Percentiles rank a stretch among this genome's conserved stretches.
These are phyloP conservation scores for Macroglossus sobrinus DNA, from an alignment of 2,113 vertebrate genomes.

Conservation along the genomic window DNA sequence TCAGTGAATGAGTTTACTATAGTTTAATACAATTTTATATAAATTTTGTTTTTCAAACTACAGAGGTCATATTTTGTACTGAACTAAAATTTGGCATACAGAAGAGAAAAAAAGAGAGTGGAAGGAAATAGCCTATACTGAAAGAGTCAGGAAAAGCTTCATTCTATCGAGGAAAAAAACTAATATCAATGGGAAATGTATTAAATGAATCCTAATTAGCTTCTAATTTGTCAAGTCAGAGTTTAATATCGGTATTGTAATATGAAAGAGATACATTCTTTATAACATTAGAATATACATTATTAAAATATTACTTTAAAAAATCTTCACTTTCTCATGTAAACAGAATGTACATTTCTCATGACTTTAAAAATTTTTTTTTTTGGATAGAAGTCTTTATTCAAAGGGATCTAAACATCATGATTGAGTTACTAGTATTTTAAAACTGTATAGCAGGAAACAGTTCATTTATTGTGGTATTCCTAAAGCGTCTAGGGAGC, in stretches of 20 bases:
- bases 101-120: neutral
- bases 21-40: neutral
- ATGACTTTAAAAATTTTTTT: neutral
- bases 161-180: neutral
- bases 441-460: neutral
- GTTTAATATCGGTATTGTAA: neutral
- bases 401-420: neutral
- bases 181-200: neutral
- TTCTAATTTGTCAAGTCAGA: neutral
- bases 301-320: neutral
- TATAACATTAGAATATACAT: neutral
- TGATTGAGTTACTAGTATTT: neutral
- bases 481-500: neutral
- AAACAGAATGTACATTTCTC: neutral
- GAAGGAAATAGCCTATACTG: neutral
- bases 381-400: neutral
- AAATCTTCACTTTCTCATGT: neutral
- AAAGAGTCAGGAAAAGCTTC: neutral
- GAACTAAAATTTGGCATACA: neutral
- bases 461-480: neutral
- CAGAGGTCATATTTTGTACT: neutral
- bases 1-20: neutral
- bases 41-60: conserved; percentile 18
- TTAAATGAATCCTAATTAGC: neutral
- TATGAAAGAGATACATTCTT: neutral